A percentile compares a stretch with the other conserved stretches of the same genome.
Evolutionary conservation across 2,888 invertebrate species (phyloP).

Genomic region (Philopedon plagiatum): DNA sequence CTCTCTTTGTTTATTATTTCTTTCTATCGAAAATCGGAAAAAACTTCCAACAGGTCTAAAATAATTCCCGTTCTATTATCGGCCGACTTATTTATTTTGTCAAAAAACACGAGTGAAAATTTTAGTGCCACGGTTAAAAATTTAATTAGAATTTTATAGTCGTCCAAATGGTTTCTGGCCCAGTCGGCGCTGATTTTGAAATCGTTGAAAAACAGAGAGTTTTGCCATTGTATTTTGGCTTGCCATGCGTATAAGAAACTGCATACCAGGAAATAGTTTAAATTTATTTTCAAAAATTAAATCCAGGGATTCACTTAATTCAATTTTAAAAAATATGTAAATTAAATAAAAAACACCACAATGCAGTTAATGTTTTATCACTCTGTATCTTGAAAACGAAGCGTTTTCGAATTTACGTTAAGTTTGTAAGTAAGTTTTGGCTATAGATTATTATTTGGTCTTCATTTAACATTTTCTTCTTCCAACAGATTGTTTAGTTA

Average conservation of each 20-base stretch:
- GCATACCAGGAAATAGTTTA: too few relatives aligned
- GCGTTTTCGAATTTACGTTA: too few relatives aligned
- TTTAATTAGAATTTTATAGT: constrained; percentile 49
- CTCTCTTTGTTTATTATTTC: constrained; percentile 12
- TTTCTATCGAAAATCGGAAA: constrained; percentile 33
- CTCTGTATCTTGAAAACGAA: too few relatives aligned
- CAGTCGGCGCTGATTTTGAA: constrained; percentile 34
- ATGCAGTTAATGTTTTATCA: too few relatives aligned
- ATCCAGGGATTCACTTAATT: too few relatives aligned
- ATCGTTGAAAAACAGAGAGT: constrained; percentile 35
- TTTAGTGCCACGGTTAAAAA: constrained; percentile 45
- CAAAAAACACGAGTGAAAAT: constrained; percentile 44
- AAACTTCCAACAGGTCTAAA: constrained; percentile 31
- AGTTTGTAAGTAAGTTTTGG: too few relatives aligned
- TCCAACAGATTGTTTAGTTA: too few relatives aligned
- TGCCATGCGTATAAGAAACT: not conserved
- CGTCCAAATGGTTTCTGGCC: constrained; percentile 40
- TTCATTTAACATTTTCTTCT: too few relatives aligned
- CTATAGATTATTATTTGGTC: too few relatives aligned
- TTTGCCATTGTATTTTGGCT: constrained; percentile 13
- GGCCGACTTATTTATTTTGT: constrained; percentile 46
- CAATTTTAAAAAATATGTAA: too few relatives aligned
- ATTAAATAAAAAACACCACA: too few relatives aligned
- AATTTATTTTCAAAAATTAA: too few relatives aligned
- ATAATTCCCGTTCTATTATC: constrained; percentile 46